Evolutionary conservation across 2,888 invertebrate species (phyloP).

Genomic region (Hirtodrosophila cameraria): DNA sequence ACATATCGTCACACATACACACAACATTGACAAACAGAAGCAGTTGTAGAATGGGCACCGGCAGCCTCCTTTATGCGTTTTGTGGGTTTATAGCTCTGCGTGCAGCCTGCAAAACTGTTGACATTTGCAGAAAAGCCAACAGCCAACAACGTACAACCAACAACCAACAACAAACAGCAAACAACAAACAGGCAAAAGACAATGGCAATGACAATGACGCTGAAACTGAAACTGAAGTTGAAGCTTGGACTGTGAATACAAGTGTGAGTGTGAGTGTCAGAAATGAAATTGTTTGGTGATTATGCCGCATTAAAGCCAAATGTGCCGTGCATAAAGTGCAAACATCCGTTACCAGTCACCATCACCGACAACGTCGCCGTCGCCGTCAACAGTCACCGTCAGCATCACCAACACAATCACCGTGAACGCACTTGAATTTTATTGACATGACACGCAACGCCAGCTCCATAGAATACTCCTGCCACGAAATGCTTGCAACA

Average conservation of each 20-base stretch:
- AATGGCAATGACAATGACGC: slow-evolving; percentile 36
- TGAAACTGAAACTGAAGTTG: slow-evolving; percentile 1
- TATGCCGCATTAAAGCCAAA: slow-evolving; percentile 79
- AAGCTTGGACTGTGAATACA: not conserved
- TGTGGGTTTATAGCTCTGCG: slow-evolving; percentile 61
- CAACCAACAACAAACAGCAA: slow-evolving; percentile 16
- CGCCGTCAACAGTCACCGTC: slow-evolving; percentile 16
- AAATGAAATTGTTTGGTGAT: slow-evolving; percentile 79
- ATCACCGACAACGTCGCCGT: too few relatives aligned
- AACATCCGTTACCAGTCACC: slow-evolving; percentile 60
- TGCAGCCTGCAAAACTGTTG: slow-evolving; percentile 74
- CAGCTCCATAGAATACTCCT: slow-evolving; percentile 1
- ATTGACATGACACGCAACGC: slow-evolving; percentile 62
- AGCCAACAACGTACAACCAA: slow-evolving; percentile 37
- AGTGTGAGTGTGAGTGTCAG: slow-evolving; percentile 53
- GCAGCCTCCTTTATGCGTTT: slow-evolving; percentile 4
- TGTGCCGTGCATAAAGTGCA: slow-evolving; percentile 68
- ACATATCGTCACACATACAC: slow-evolving; percentile 23
- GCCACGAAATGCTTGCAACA: slow-evolving; percentile 46
- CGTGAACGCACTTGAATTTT: slow-evolving; percentile 68
- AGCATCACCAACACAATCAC: slow-evolving; percentile 3
- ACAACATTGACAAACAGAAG: slow-evolving; percentile 6
- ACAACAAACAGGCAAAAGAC: slow-evolving; percentile 18
- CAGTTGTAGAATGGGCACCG: slow-evolving; percentile 2
- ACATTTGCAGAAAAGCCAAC: slow-evolving; percentile 66